A percentile compares a stretch with the other conserved stretches of the same genome.
Conservation (phyloP, 2,113 vertebrate genomes). For the Bubo scandiacus region DNA sequence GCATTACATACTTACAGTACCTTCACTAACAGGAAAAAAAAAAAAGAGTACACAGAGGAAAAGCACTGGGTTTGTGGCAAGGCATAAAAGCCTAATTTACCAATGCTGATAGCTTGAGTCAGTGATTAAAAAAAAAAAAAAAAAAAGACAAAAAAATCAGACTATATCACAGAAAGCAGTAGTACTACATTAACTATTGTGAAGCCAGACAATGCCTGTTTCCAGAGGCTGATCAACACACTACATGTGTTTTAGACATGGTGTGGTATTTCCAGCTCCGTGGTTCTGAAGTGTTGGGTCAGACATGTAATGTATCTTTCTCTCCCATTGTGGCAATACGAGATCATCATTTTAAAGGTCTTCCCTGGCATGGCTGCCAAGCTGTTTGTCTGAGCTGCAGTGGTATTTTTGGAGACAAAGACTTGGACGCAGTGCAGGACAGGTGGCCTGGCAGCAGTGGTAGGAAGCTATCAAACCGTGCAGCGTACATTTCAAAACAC, state of each 20-base stretch:
- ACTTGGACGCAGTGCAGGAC: neutral
- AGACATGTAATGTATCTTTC: slow-evolving; percentile 2
- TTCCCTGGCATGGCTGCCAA: slow-evolving; percentile 58
- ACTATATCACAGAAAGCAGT: neutral
- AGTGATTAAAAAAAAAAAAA: neutral
- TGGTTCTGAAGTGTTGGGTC: neutral
- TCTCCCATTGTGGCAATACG: neutral
- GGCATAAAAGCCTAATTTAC: neutral
- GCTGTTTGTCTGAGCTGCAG: slow-evolving; percentile 51
- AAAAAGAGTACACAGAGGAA: neutral
- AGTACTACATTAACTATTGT: neutral
- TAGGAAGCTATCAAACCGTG: slow-evolving; percentile 62
- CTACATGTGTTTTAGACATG: neutral
- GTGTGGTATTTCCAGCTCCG: neutral
- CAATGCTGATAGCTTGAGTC: neutral
- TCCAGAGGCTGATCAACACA: neutral
- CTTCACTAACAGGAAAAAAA: neutral
- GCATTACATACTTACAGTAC: neutral
- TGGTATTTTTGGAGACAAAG: slow-evolving; percentile 71
- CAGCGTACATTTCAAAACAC: slow-evolving; percentile 46
- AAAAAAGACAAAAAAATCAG: neutral
- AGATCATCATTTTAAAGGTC: slow-evolving; percentile 42
- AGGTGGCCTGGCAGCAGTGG: slow-evolving; percentile 67
- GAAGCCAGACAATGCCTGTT: neutral
- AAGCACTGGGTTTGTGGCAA: neutral